Conservation (phyloP, 2,113 vertebrate species). For the Pheucticus melanocephalus region DNA sequence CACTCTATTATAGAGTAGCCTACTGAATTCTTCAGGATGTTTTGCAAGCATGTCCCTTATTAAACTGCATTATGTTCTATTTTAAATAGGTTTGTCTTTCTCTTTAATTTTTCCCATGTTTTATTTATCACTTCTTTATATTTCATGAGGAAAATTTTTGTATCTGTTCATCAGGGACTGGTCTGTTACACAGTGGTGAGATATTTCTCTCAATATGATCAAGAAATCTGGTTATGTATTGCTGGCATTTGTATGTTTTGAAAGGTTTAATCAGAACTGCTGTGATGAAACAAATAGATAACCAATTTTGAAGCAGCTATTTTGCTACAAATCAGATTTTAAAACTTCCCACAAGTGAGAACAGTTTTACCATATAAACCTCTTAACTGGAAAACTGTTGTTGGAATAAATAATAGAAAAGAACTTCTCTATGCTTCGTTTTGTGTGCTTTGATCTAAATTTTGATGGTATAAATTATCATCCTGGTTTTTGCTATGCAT, state of each 20-base stretch:
- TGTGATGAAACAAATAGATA: background rate
- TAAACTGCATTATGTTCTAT: background rate
- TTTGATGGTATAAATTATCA: background rate
- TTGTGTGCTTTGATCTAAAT: background rate
- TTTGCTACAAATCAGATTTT: background rate
- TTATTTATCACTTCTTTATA: slow-evolving; percentile 5
- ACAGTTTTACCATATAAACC: background rate
- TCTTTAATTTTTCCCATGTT: background rate
- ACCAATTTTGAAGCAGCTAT: background rate
- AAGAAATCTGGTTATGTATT: background rate
- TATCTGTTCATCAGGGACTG: background rate
- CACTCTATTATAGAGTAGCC: background rate
- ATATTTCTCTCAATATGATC: background rate
- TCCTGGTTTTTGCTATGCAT: background rate
- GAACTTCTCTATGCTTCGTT: background rate
- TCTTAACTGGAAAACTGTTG: background rate
- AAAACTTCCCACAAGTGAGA: background rate
- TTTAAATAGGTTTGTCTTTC: background rate
- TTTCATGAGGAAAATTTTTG: background rate
- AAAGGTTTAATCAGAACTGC: background rate
- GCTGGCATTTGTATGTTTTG: background rate
- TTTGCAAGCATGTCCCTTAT: background rate
- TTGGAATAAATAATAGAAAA: background rate
- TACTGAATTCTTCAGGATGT: background rate
- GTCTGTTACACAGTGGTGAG: background rate